A percentile compares a stretch with the other conserved stretches of the same genome.
These are phyloP conservation scores for Drosophila pachea DNA, from an alignment of 1,140 invertebrate species.

Conservation along the genomic window DNA sequence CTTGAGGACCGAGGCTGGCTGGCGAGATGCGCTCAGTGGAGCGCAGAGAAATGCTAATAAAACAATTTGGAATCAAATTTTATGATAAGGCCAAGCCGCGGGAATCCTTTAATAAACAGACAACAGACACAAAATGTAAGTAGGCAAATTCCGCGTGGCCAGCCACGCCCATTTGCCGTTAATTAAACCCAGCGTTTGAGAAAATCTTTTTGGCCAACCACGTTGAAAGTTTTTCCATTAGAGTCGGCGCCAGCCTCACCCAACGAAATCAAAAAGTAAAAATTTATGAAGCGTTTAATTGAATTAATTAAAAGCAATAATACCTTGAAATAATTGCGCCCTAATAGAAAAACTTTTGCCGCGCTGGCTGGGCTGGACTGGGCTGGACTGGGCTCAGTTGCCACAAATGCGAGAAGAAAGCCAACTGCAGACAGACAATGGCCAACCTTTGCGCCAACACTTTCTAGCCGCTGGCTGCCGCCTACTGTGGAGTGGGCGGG, in stretches of 20 bases:
- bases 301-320: constrained; percentile 79
- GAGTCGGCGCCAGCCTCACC: constrained; percentile 42
- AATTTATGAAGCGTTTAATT: constrained; percentile 79
- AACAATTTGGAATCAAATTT: constrained; percentile 74
- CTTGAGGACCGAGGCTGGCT: neutral
- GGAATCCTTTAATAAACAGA: constrained; percentile 72
- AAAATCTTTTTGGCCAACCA: constrained; percentile 59
- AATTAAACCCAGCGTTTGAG: constrained; percentile 62
- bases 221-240: constrained; percentile 73
- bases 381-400: constrained; percentile 6
- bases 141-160: constrained; percentile 57
- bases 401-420: neutral
- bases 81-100: constrained; percentile 64
- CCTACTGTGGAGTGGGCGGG: constrained; percentile 11
- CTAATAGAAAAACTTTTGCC: constrained; percentile 72
- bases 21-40: constrained; percentile 27
- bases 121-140: constrained; percentile 45
- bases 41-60: constrained; percentile 75
- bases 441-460: constrained; percentile 12
- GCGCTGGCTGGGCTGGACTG: constrained; percentile 18
- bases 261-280: constrained; percentile 76
- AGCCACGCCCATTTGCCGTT: constrained; percentile 54
- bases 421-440: constrained; percentile 15
- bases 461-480: constrained; percentile 11
- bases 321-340: constrained; percentile 74